Base-by-base conservation (phyloP, 2,888 invertebrate genomes). In the Polietes domitor region DNA sequence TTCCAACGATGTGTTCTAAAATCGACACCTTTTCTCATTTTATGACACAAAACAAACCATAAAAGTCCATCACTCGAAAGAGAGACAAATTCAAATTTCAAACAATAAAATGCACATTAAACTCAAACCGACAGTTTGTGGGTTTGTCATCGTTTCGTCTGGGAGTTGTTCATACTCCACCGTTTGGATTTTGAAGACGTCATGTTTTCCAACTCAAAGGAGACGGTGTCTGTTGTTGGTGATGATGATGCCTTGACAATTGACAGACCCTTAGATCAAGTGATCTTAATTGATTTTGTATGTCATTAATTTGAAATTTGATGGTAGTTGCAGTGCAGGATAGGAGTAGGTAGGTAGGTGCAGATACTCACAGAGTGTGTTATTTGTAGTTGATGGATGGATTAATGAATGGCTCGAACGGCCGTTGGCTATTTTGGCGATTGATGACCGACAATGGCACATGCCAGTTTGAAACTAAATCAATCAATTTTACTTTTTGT, bases 251-350 rank as follows among this genome's bases (percentile, higher is more conserved):
- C 21, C 37, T 9, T 9, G 58, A 12, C 32, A 21, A n/a, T 41
- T 9, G 58, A 12, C 32, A 21, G n/a, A 21, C 41, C 19, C 41
- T 68, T 41, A 43, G 41, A 68, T 68, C 68, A 24, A 68, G 68
- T 68, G 68, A 68, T 68, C 68, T 68, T 41, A 68, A 68, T 68
- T 43, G 68, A 43, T 68, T 68, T 68, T 41, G 68, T 68, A 41
- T 37, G 41, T 68, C 68, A 41, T 68, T 68, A 68, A 68, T 68
- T 68, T n/a, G 41, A 43, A 21, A 24, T 43, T 41, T 68, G 41
- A 24, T 68, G 68, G 41, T 68, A 4, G 26, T 28, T 28, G 61
- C 10, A n/a, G 15, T 61, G 41, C 68, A n/a, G 21, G 41, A 24
- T 21, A 24, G 21, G 4, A 0, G 41, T 28, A 26, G 58, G 26